Conservation (phyloP, 2,888 invertebrate species). For the Saturnia pavonia region DNA sequence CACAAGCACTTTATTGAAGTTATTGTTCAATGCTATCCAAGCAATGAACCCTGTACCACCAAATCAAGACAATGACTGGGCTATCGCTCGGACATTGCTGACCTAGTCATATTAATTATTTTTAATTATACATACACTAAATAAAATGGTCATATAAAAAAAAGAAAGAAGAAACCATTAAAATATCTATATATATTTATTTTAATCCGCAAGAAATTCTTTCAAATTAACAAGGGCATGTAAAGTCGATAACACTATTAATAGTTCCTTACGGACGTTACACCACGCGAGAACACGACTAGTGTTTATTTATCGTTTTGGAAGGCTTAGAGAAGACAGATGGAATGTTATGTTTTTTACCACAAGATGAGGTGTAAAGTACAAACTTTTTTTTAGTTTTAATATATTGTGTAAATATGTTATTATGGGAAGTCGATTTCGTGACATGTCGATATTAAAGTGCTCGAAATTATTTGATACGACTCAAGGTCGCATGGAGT, state of each 20-base stretch:
- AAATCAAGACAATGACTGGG: too few species aligned
- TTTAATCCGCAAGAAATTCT: not conserved
- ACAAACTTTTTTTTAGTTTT: conserved; percentile 63
- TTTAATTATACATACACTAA: not conserved
- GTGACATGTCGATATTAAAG: conserved; percentile 33
- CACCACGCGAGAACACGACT: conserved; percentile 65
- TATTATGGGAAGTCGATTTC: conserved; percentile 45
- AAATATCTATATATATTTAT: too few species aligned
- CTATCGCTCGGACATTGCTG: too few species aligned
- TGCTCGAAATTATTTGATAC: not conserved
- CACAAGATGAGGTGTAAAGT: conserved; percentile 69
- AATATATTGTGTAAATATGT: conserved; percentile 58
- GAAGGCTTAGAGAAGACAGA: conserved; percentile 77
- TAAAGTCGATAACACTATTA: conserved; percentile 31
- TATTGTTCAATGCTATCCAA: too few species aligned
- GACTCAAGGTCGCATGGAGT: not conserved
- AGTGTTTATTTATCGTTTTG: conserved; percentile 81
- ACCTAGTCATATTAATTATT: not conserved
- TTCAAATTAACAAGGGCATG: not conserved
- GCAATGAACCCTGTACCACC: too few species aligned
- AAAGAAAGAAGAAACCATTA: not conserved
- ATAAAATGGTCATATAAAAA: not conserved
- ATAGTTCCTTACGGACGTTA: conserved; percentile 51
- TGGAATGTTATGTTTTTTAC: conserved; percentile 77
- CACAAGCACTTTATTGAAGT: too few species aligned